Base-by-base conservation (phyloP, 1,140 invertebrate species). In the Branchinecta lynchi region DNA sequence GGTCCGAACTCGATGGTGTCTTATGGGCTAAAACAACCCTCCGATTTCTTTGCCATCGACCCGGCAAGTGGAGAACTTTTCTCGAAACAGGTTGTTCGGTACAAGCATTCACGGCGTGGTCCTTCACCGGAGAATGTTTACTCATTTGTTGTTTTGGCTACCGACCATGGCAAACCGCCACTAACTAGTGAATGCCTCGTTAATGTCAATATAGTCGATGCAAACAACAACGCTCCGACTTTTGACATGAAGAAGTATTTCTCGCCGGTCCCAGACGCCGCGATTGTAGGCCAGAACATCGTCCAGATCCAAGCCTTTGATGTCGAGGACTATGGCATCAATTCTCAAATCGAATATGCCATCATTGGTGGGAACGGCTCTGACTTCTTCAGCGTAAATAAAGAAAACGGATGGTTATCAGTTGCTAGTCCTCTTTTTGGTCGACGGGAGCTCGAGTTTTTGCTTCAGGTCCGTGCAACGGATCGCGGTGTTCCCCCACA, bases 1-100 rank as follows among this genome's bases (percentile, higher is more conserved):
- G 92, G 92, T 0, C 92, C 93, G 2, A 98, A 98, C 78, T 94
- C 93, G 1, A 86, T 92, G 0, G 88, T 97, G 68, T 92, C 90
- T 3, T 98, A 96, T 79, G 88, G 87, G 3, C 79, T 97, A 12
- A 87, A 92, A 78, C 87, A 93, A 75, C 89, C 92, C 0, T 95
- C 92, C 0, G 89, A 92, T 76, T 80, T 93, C 44, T 97, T 98
- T 77, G 86, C 86, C 21, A 86, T 97, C 5, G 90, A 97, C 79
- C 89, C 92, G 0, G 87, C 89, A 1, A 92, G 87, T 44, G 94
- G 93, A 0, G 89, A 93, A 75, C 86, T 98, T 20, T 87, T 88
- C 71, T 92, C 91, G 70, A 93, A 94, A 77, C 84, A 86, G 75
- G 83, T 84, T 0, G 81, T 96, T 65, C 83, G 84, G 70, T 96